Conservation (phyloP, 2,113 vertebrate species). For the Elaphurus davidianus region DNA sequence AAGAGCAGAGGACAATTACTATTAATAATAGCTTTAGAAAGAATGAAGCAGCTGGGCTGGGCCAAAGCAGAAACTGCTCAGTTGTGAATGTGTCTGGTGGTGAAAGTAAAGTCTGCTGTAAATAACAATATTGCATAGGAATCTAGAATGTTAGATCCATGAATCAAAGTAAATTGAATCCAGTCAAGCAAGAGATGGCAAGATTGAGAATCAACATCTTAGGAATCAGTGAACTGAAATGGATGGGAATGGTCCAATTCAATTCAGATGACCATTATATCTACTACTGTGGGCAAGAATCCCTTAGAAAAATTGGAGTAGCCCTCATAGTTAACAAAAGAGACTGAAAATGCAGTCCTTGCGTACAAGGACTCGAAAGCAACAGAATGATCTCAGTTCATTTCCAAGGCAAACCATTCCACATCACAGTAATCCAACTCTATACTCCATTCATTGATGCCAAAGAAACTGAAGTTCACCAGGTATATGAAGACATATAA, state of each 20-base stretch:
- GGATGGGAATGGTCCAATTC: neutral
- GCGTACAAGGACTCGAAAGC: neutral
- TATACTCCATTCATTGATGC: neutral
- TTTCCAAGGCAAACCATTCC: neutral
- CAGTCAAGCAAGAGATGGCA: neutral
- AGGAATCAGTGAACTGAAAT: neutral
- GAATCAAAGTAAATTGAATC: neutral
- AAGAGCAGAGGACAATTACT: neutral
- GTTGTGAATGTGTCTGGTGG: neutral
- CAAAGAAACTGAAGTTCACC: neutral
- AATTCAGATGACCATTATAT: neutral
- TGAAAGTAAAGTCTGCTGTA: neutral
- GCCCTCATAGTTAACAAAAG: neutral
- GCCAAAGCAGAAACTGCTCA: neutral
- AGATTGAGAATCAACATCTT: neutral
- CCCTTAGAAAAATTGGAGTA: neutral
- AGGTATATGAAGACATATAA: neutral
- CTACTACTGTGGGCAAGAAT: neutral
- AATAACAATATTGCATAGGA: neutral
- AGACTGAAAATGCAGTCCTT: neutral
- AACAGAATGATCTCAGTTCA: neutral
- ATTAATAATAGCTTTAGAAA: neutral
- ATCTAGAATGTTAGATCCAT: neutral
- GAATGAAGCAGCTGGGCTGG: neutral
- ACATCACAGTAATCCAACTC: neutral